Evolutionary conservation across 2,113 vertebrate species (phyloP).

Genomic region (Crocuta crocuta): DNA sequence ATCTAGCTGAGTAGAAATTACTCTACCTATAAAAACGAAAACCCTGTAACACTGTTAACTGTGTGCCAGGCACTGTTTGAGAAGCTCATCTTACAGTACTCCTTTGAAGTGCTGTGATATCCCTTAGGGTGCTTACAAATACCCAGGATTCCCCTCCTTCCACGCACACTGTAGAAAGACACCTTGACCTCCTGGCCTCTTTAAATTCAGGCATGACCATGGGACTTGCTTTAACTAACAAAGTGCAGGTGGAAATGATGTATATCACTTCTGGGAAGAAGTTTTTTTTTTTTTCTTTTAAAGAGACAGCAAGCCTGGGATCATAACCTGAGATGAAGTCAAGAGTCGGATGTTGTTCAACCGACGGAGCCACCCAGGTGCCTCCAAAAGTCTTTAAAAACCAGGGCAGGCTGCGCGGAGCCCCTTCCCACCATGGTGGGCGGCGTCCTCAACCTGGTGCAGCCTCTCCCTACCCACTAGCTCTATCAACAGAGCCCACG

Average conservation of each 20-base stretch:
- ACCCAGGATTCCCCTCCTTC: neutral
- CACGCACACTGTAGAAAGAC: neutral
- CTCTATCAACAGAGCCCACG: neutral
- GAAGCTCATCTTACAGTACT: neutral
- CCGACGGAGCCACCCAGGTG: too few relatives aligned
- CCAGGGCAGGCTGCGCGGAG: neutral
- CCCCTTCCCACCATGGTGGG: rapidly evolving
- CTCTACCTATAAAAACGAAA: neutral
- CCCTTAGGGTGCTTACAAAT: neutral
- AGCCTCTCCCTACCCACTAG: neutral
- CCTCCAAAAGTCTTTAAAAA: neutral
- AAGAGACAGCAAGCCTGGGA: too few relatives aligned
- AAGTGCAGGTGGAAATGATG: neutral
- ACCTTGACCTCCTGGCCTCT: neutral
- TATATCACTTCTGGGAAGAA: slow-evolving; percentile 8
- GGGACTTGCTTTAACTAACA: neutral
- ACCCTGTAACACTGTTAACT: neutral
- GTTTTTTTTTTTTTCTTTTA: neutral
- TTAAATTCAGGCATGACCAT: neutral
- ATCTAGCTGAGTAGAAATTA: neutral
- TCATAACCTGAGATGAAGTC: too few relatives aligned
- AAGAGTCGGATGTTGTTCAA: too few relatives aligned
- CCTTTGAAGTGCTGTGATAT: neutral
- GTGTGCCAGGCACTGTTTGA: neutral
- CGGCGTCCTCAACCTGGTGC: neutral